Evolutionary conservation across 1,140 invertebrate species (phyloP), one percentile per base, ranked within the genome.

Genomic region (Cydia splendana): DNA sequence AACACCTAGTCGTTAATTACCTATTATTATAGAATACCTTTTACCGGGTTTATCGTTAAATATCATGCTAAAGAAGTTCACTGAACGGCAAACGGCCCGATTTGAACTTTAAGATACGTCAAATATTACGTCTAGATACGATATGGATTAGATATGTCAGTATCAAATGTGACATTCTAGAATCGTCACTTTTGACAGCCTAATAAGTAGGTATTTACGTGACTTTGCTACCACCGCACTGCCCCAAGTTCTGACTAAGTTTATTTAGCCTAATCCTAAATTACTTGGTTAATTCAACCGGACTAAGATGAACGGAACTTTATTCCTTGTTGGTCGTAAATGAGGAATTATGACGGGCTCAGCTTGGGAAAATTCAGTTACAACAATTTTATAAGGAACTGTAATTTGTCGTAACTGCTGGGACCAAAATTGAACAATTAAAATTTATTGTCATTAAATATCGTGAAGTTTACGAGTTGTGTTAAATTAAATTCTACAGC

Each of bases 281-380:
- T 69, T 12, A 69, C 65, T 69, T 69, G 65, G 28, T 69, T 69
- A 69, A 69, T 34, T 69, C 65, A n/a, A 15, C 65, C 24, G 65
- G 65, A 69, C 65, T 69, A 69, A 69, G 65, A 69, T 9, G 28
- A 69, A 69, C 30, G 12, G 65, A n/a, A 69, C 28, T 69, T 69
- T 38, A 69, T 69, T 38, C 24, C 10, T 38, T 69, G 65, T 69
- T 69, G 12, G 65, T 38, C 65, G 65, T 69, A 69, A 69, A 69
- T 69, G 65, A 69, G 65, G 15, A 69, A 69, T 69, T 69, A 69
- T 69, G 65, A 69, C 3, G 65, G 65, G 30, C 65, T 34, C 28
- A 34, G 65, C 65, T 34, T n/a, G 30, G 65, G 65, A 30, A 30
- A 65, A 28, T 65, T 65, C 18, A 9, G 62, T 65, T 24, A 65